Evolutionary conservation across 1,140 invertebrate species (phyloP), one percentile per base, ranked within the genome.

Genomic region (Heliconius himera): DNA sequence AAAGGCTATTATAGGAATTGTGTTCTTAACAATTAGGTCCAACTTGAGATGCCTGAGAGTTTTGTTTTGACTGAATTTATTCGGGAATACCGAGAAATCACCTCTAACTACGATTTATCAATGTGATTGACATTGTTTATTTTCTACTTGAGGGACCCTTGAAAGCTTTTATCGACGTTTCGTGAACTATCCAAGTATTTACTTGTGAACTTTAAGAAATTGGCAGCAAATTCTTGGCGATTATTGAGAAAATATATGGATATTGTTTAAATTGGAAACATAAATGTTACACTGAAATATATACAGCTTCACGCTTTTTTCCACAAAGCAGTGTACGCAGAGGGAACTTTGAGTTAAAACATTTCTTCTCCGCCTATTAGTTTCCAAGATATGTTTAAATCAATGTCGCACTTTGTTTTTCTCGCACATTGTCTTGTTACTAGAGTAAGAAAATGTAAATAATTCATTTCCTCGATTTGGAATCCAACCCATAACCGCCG

Each of bases 31-130:
- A 66, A 66, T 16, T 29, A 66, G 60, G 8, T 22, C 9, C 22
- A 60, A 60, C 54, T 75, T 18, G 54, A 66, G 60, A 75, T 75
- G 9, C 29, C 13, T 11, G 29, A 36, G 29, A 36, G 33, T 38
- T 56, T 75, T 75, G 74, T 75, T 75, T 75, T 29, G 60, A 66
- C 8, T 38, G 16, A 75, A 54, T 18, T 54, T 74, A 75, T 75
- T 75, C 36, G 20, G n/a, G 60, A 75, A 75, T 75, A 66, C 36
- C 33, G 16, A 75, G 33, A 75, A 74, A 33, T 74, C 54, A 75
- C 74, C 74, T 75, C 20, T 9, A 49, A 66, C 54, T 36, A 38
- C 33, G 38, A 75, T 75, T 75, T 41, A 41, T 75, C 54, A 75
- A 56, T 75, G 29, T 66, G 54, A 66, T n/a, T 66, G 33, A 66